Evolutionary conservation across 2,888 invertebrate genomes (phyloP).

Genomic region (Augiades crinisus): DNA sequence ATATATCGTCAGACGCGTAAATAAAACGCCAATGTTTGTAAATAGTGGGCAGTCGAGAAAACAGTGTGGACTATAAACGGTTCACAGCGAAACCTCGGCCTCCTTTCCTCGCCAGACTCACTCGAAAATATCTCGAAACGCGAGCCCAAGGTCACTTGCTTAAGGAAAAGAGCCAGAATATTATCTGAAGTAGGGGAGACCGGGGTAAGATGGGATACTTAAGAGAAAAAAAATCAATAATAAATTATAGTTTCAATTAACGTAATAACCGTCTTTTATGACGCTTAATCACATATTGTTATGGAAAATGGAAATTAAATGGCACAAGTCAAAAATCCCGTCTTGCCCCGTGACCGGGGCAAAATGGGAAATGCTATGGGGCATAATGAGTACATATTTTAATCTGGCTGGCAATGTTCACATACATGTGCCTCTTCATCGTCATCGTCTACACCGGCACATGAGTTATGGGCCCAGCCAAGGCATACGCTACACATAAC

Average conservation of each 20-base stretch:
- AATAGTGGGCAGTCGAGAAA: conserved; percentile 24
- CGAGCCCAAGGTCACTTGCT: conserved; percentile 5
- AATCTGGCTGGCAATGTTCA: conserved; percentile 15
- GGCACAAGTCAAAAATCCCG: background rate
- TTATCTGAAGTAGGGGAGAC: background rate
- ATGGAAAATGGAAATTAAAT: background rate
- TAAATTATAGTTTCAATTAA: background rate
- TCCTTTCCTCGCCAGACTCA: conserved; percentile 24
- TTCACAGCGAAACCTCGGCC: conserved; percentile 30
- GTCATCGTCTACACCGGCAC: conserved; percentile 33
- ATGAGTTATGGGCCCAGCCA: conserved; percentile 35
- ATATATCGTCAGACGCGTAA: background rate
- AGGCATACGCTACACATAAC: conserved; percentile 32
- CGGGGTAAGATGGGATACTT: conserved; percentile 30
- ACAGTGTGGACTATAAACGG: conserved; percentile 25
- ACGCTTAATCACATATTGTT: background rate
- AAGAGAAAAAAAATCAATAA: background rate
- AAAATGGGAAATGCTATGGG: background rate
- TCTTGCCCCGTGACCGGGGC: background rate
- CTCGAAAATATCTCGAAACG: conserved; percentile 12
- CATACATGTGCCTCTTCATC: conserved; percentile 32
- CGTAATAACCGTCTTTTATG: background rate
- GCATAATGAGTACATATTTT: background rate
- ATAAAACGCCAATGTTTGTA: conserved; percentile 11
- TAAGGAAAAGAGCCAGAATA: no score